Evolutionary conservation across 2,888 invertebrate genomes (phyloP).

Genomic region (Lamellibrachia satsuma): DNA sequence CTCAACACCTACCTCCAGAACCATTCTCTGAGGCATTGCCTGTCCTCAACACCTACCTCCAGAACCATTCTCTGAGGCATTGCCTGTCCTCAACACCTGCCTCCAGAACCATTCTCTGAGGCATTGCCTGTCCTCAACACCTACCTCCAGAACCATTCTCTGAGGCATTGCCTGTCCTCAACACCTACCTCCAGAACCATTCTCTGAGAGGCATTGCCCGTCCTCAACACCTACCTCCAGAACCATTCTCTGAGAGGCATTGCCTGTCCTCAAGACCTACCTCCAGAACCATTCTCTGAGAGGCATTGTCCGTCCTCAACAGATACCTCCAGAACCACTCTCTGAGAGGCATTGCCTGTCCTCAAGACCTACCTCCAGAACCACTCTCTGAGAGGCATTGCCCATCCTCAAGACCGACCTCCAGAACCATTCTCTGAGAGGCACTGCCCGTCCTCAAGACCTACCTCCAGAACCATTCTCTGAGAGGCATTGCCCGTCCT

Average conservation of each 20-base stretch:
- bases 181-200: slow-evolving; percentile 41
- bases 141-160: slow-evolving; percentile 44
- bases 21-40: slow-evolving; percentile 50
- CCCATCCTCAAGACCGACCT: slow-evolving; percentile 49
- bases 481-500: slow-evolving; percentile 53
- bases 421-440: slow-evolving; percentile 48
- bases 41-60: slow-evolving; percentile 45
- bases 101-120: slow-evolving; percentile 48
- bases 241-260: slow-evolving; percentile 51
- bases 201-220: slow-evolving; percentile 50
- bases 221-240: slow-evolving; percentile 46
- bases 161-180: slow-evolving; percentile 55
- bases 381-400: slow-evolving; percentile 49
- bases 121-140: slow-evolving; percentile 52
- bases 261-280: slow-evolving; percentile 49
- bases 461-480: slow-evolving; percentile 44
- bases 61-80: slow-evolving; percentile 51
- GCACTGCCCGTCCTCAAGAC: slow-evolving; percentile 52
- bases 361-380: slow-evolving; percentile 47
- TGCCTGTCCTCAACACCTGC: slow-evolving; percentile 48
- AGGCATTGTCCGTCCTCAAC: slow-evolving; percentile 53
- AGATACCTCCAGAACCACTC: slow-evolving; percentile 42
- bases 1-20: slow-evolving; percentile 47
- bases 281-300: slow-evolving; percentile 49
- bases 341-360: slow-evolving; percentile 50